Base-by-base conservation (phyloP, 2,888 invertebrate genomes). In the Synergus umbraculus region DNA sequence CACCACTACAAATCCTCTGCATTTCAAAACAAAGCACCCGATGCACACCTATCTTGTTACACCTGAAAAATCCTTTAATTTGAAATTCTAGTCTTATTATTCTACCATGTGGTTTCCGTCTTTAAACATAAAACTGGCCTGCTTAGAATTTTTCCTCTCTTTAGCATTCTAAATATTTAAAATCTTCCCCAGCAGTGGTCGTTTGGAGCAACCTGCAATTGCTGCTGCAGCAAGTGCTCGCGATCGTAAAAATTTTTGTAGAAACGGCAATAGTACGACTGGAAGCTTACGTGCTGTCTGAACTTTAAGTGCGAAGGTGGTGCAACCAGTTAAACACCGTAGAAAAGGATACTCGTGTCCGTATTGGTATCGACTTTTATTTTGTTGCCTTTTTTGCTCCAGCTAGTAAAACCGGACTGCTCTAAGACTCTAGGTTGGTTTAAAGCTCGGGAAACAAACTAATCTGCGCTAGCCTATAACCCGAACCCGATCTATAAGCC, bases 131-230 rank as follows among this genome's bases (percentile, higher is more conserved):
- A 12, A 22, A 63, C 29, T 63, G 5, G 22, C 5, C 18, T 66
- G 15, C n/a, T 66, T 66, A 49, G 73, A 73, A 54, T 73, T 54
- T 54, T 54, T 15, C 37, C 54, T 73, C 44, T 58, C 18, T 15
- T 63, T 22, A 63, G 29, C 63, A 63, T 63, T 8, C 54, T 37
- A 37, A 54, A 73, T 29, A 54, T 73, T 41, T 54, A 4, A 73
- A 29, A 49, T 37, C n/a, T 22, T 73, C 65, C 64, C 64, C n/a
- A 65, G n/a, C 9, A n/a, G 67, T 69, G 9, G 7, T 73, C 49
- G 49, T 73, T 73, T 43, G n/a, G 41, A 41, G 69, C 49, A 49
- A 69, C 44, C 46, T 69, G 44, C 46, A 69, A 69, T 69, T 69
- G 37, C 64, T 29, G 29, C 41, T 22, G 22, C 29, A 13, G 37